Evolutionary conservation across 2,113 vertebrate species (phyloP).

Genomic region (Riparia riparia): DNA sequence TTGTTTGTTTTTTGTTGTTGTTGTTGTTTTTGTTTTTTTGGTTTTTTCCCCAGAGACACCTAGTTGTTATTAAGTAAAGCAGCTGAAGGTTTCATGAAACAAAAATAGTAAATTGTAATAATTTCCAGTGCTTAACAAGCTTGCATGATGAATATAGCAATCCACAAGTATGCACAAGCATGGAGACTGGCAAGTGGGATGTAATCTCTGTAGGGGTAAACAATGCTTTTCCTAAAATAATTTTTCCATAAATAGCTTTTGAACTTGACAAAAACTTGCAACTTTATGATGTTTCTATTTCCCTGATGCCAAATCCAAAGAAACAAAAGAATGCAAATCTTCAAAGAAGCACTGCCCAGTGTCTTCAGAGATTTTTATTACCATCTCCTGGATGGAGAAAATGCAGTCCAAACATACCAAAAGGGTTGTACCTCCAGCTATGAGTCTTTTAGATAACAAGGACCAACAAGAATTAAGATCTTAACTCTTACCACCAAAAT

Average conservation of each 20-base stretch:
- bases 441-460: accelerated
- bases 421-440: accelerated
- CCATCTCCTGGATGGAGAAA: accelerated
- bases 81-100: neutral
- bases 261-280: neutral
- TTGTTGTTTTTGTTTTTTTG: no score
- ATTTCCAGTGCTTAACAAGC: neutral
- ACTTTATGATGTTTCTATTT: neutral
- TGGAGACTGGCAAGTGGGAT: neutral
- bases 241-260: neutral
- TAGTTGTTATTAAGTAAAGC: neutral
- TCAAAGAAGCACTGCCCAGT: neutral
- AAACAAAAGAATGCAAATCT: neutral
- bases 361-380: neutral
- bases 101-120: neutral
- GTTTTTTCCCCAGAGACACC: neutral
- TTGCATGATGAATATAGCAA: neutral
- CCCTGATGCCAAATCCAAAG: neutral
- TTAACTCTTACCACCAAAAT: neutral
- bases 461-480: neutral
- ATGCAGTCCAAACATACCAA: neutral
- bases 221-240: accelerated
- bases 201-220: neutral
- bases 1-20: no score
- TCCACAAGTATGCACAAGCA: neutral